Percentiles rank a stretch among this genome's conserved stretches.
Evolutionary conservation across 2,888 invertebrate genomes (phyloP).

Genomic region (Drosophila neotestacea): DNA sequence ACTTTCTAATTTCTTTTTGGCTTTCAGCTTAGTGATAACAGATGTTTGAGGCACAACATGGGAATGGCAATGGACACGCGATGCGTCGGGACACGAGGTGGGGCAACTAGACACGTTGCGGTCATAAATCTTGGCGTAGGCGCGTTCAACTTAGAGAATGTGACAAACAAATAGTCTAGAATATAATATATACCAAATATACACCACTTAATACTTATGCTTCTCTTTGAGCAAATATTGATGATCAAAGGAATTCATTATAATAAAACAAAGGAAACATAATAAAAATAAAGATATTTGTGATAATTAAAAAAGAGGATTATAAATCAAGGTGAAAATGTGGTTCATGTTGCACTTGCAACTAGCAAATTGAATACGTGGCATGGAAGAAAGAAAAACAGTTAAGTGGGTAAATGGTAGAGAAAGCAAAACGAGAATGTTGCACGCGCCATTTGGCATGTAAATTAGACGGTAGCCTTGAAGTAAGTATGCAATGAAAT

Average conservation of each 20-base stretch:
- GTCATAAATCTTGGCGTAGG: slow-evolving; percentile 68
- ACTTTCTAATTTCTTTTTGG: slow-evolving; percentile 47
- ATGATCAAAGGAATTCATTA: neutral
- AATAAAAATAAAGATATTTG: slow-evolving; percentile 7
- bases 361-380: slow-evolving; percentile 65
- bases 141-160: slow-evolving; percentile 32
- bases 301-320: neutral
- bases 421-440: slow-evolving; percentile 16
- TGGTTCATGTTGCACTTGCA: slow-evolving; percentile 18
- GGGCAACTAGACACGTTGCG: slow-evolving; percentile 59
- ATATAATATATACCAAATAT: slow-evolving; percentile 19
- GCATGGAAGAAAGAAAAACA: slow-evolving; percentile 18
- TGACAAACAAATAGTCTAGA: slow-evolving; percentile 35
- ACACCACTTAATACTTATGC: slow-evolving; percentile 2
- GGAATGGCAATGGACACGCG: slow-evolving; percentile 38
- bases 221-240: neutral
- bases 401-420: slow-evolving; percentile 36
- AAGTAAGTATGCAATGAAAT: slow-evolving; percentile 75
- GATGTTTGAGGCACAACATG: slow-evolving; percentile 35
- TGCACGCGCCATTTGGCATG: slow-evolving; percentile 66
- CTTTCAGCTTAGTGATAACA: slow-evolving; percentile 50
- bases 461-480: slow-evolving; percentile 74
- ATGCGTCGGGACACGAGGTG: slow-evolving; percentile 20
- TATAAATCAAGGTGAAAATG: slow-evolving; percentile 13
- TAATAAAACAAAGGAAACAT: neutral